Percentiles rank a stretch among this genome's conserved stretches.
Conservation (phyloP, 2,797 vertebrate genomes). For the Ataeniobius toweri region DNA sequence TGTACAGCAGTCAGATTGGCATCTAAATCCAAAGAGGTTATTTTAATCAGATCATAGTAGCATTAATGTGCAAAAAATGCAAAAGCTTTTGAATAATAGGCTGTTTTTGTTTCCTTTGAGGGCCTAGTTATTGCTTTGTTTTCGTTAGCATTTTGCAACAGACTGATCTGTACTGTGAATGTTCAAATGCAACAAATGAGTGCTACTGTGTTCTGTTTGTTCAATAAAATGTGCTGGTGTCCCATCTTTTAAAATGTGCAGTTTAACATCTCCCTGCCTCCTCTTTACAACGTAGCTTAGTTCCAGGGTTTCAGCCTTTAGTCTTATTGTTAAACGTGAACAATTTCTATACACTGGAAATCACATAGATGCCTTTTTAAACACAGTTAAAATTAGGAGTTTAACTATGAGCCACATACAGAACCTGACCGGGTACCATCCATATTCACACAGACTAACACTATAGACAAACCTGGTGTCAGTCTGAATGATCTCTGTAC, state of each 20-base stretch:
- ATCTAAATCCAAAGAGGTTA: slow-evolving; percentile 51
- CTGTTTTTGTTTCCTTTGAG: slow-evolving; percentile 27
- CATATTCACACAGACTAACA: not conserved
- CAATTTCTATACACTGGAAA: not conserved
- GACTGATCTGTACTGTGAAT: slow-evolving; percentile 65
- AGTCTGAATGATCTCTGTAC: not conserved
- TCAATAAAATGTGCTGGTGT: slow-evolving; percentile 68
- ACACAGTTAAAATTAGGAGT: not conserved
- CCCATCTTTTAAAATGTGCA: slow-evolving; percentile 50
- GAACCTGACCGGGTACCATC: not conserved
- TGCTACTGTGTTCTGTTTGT: slow-evolving; percentile 71
- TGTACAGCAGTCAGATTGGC: slow-evolving; percentile 8
- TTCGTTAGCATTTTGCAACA: slow-evolving; percentile 56
- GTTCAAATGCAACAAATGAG: slow-evolving; percentile 55
- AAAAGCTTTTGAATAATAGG: slow-evolving; percentile 44
- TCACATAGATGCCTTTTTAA: too few relatives aligned
- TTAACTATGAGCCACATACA: not conserved
- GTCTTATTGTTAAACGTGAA: not conserved
- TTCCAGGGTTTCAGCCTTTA: not conserved
- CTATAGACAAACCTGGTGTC: not conserved
- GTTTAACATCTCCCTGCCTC: slow-evolving; percentile 7
- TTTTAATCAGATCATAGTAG: slow-evolving; percentile 47
- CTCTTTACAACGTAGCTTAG: not conserved
- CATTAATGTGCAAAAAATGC: slow-evolving; percentile 18
- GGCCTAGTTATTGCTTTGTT: slow-evolving; percentile 20